phyloP scores from a whole-genome alignment of 2,888 invertebrate genomes.

The Monochamus alternatus region DNA sequence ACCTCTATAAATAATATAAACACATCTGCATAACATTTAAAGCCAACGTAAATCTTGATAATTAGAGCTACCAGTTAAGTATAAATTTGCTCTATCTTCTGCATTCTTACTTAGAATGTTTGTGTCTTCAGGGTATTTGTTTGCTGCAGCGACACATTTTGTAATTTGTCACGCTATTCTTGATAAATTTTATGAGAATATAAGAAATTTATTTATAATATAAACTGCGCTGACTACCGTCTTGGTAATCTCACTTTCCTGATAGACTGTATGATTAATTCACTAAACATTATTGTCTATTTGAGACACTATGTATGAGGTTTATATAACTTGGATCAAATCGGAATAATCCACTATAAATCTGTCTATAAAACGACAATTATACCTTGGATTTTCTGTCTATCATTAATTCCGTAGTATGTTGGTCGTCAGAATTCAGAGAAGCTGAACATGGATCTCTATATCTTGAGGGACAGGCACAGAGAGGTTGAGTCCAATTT shows the following conservation, averaged over 20 bases:
- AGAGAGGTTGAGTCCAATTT: conserved; percentile 93
- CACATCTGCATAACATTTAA: neutral
- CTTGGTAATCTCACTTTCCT: too few relatives aligned
- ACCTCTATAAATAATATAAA: neutral
- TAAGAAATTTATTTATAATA: too few relatives aligned
- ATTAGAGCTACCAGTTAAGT: conserved; percentile 6
- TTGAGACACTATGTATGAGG: neutral
- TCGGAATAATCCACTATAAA: neutral
- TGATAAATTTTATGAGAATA: too few relatives aligned
- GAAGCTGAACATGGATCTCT: conserved; percentile 93
- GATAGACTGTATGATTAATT: too few relatives aligned
- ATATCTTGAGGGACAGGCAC: conserved; percentile 92
- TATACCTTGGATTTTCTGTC: conserved; percentile 87
- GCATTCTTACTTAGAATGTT: neutral
- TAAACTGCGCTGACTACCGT: too few relatives aligned
- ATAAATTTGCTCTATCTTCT: conserved; percentile 2
- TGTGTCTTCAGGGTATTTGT: neutral
- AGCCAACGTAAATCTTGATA: neutral
- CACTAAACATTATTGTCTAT: neutral
- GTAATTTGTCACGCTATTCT: neutral
- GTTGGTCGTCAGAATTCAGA: conserved; percentile 90
- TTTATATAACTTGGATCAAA: neutral
- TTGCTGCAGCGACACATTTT: neutral
- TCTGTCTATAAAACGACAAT: neutral
- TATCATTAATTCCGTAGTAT: conserved; percentile 91